These are phyloP conservation scores for Desmophyllum pertusum DNA, from an alignment of 92 coral and sea anemone genomes.

Conservation along the genomic window DNA sequence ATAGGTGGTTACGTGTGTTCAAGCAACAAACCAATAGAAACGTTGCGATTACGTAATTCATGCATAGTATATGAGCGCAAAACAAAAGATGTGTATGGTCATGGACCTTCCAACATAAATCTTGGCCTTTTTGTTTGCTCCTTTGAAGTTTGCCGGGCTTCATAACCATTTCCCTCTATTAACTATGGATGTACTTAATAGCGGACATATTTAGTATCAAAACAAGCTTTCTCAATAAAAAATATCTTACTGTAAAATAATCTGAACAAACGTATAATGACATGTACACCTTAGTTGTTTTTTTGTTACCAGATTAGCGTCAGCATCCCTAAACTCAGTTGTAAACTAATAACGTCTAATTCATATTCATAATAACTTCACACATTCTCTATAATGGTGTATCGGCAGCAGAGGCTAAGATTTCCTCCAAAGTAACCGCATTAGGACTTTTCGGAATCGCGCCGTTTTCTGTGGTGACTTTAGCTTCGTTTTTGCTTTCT, in stretches of 20 bases:
- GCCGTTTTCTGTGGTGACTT: slow-evolving; percentile 11
- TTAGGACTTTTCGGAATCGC: slow-evolving; percentile 11
- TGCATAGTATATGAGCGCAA: no score
- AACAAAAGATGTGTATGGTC: no score
- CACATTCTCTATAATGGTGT: slow-evolving; percentile 1
- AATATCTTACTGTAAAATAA: slow-evolving; percentile 24
- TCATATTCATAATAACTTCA: background rate
- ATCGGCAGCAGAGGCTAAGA: slow-evolving; percentile 15
- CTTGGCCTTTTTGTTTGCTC: no score
- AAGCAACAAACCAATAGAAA: no score
- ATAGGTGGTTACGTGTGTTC: no score
- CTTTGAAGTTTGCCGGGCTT: no score
- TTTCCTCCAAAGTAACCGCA: slow-evolving; percentile 17
- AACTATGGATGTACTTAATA: background rate
- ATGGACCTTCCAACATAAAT: no score
- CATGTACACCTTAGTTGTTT: slow-evolving; percentile 11
- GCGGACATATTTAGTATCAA: slow-evolving; percentile 26
- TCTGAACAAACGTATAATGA: background rate
- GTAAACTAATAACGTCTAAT: background rate
- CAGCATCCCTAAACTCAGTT: background rate
- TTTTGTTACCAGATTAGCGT: background rate
- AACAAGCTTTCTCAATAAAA: slow-evolving; percentile 16
- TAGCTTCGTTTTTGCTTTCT: slow-evolving; percentile 9
- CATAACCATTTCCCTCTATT: no score
- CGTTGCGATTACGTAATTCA: no score